Conservation (phyloP, 1,140 invertebrate species). For the Procambarus virginalis region DNA sequence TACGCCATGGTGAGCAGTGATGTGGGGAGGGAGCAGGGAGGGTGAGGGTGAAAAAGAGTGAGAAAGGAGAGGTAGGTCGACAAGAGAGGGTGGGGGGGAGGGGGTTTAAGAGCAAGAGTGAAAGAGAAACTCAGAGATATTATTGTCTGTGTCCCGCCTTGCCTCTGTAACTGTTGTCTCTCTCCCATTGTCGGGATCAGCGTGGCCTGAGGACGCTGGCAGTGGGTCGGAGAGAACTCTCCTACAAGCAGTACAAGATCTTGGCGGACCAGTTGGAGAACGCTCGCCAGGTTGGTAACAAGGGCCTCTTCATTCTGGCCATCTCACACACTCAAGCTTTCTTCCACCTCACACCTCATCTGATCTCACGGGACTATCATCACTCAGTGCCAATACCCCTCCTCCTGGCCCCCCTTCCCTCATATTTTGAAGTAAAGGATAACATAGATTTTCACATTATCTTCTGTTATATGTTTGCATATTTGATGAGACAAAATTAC, state of each 20-base stretch:
- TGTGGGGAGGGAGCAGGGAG: conserved; percentile 1
- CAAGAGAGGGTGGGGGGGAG: no score
- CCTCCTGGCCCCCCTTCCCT: no score
- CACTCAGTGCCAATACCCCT: no score
- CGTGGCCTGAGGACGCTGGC: conserved; percentile 79
- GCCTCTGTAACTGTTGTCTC: background rate
- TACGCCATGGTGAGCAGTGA: conserved; percentile 77
- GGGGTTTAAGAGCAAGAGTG: background rate
- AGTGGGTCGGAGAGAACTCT: conserved; percentile 75
- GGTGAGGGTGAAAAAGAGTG: background rate
- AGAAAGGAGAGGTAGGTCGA: no score
- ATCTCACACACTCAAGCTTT: no score
- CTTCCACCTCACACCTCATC: no score
- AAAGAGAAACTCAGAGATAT: background rate
- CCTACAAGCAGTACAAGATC: conserved; percentile 72
- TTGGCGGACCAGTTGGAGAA: conserved; percentile 72
- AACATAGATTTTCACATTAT: no score
- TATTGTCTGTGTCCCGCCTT: no score
- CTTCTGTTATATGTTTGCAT: no score
- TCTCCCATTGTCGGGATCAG: background rate
- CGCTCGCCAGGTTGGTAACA: conserved; percentile 72
- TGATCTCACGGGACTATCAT: no score
- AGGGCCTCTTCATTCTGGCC: background rate
- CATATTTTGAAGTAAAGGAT: no score
- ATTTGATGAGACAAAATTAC: no score